These are phyloP conservation scores for Clarias macrocephalus DNA, from an alignment of 2,113 vertebrate species.

Conservation along the genomic window DNA sequence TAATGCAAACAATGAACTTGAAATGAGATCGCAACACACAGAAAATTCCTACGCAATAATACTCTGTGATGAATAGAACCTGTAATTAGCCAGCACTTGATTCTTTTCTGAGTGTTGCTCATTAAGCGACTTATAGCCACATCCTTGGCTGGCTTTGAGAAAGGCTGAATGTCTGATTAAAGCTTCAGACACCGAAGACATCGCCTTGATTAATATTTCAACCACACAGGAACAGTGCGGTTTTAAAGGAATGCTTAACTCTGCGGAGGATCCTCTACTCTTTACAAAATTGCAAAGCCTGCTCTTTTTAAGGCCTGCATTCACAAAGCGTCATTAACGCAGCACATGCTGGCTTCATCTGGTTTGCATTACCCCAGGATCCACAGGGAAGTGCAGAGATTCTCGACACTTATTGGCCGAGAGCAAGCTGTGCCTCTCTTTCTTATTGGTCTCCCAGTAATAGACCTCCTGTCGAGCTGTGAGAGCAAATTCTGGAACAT, in stretches of 20 bases:
- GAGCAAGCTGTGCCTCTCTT: slow-evolving; percentile 35
- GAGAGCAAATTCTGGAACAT: slow-evolving; percentile 49
- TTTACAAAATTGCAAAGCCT: slow-evolving; percentile 37
- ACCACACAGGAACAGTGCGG: slow-evolving; percentile 34
- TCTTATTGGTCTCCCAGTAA: slow-evolving; percentile 53
- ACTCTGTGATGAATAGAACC: slow-evolving; percentile 42
- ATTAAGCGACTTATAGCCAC: slow-evolving; percentile 51
- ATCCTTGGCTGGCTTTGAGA: slow-evolving; percentile 51
- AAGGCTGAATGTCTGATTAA: slow-evolving; percentile 55
- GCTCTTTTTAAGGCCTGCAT: slow-evolving; percentile 36
- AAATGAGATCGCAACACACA: slow-evolving; percentile 3
- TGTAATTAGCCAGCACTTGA: slow-evolving; percentile 51
- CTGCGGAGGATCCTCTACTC: slow-evolving; percentile 43
- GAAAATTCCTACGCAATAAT: slow-evolving; percentile 35
- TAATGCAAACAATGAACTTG: slow-evolving; percentile 18
- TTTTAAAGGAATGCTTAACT: slow-evolving; percentile 48
- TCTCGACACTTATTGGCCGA: slow-evolving; percentile 47
- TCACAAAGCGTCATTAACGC: slow-evolving; percentile 49
- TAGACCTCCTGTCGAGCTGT: slow-evolving; percentile 36
- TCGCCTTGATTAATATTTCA: slow-evolving; percentile 58
- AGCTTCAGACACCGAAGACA: slow-evolving; percentile 53
- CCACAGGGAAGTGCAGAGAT: slow-evolving; percentile 53
- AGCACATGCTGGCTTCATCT: slow-evolving; percentile 56
- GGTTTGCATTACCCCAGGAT: slow-evolving; percentile 55
- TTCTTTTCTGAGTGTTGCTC: slow-evolving; percentile 48